A percentile compares a stretch with the other conserved stretches of the same genome.
These are phyloP conservation scores for Garra rufa DNA, from an alignment of 2,113 vertebrate genomes.

Conservation along the genomic window DNA sequence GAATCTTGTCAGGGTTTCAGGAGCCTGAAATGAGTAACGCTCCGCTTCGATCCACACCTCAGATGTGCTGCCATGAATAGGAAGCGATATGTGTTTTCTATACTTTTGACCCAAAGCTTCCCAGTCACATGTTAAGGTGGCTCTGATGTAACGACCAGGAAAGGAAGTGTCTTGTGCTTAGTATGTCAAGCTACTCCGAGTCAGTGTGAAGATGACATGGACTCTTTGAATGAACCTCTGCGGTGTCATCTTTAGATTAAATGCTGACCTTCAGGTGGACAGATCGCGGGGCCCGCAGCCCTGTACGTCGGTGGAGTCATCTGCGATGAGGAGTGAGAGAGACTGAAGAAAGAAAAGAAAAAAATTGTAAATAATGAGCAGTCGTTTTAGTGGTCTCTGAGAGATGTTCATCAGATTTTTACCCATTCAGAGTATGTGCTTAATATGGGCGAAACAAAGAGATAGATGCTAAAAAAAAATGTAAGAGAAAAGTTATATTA, in stretches of 20 bases:
- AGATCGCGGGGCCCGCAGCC: conserved; percentile 54
- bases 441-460: conserved; percentile 72
- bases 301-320: conserved; percentile 65
- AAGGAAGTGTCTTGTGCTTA: conserved; percentile 20
- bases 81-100: conserved; percentile 40
- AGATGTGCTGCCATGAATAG: conserved; percentile 58
- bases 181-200: conserved; percentile 13
- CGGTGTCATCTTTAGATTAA: conserved; percentile 34
- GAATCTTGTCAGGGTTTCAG: conserved; percentile 10
- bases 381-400: conserved; percentile 79
- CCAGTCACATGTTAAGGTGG: conserved; percentile 28
- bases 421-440: conserved; percentile 76
- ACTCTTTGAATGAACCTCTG: conserved; percentile 32
- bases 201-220: conserved; percentile 6
- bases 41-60: conserved; percentile 29
- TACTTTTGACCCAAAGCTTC: conserved; percentile 15
- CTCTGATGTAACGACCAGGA: conserved; percentile 19
- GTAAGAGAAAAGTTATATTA: conserved; percentile 83
- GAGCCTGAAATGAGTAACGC: conserved; percentile 6
- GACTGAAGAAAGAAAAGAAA: conserved; percentile 56
- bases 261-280: conserved; percentile 42
- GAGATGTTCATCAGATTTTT: conserved; percentile 78
- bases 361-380: conserved; percentile 76
- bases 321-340: conserved; percentile 61
- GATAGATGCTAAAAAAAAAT: conserved; percentile 77